Percentiles rank a stretch among this genome's conserved stretches.
Conservation (phyloP, 2,888 invertebrate species). For the Tenthredo notha region DNA sequence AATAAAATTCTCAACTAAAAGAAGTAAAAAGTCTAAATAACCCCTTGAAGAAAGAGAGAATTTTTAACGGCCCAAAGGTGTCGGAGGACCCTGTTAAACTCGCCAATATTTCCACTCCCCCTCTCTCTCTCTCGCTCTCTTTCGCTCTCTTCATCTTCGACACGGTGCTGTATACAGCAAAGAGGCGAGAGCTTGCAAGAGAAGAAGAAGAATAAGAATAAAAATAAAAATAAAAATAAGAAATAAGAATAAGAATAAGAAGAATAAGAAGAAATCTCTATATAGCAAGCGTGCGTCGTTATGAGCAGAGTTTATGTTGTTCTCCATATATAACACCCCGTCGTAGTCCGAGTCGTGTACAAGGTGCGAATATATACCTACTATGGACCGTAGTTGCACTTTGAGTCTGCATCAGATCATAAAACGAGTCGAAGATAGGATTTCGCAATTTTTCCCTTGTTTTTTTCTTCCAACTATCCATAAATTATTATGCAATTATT, state of each 20-base stretch:
- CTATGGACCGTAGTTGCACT: neutral
- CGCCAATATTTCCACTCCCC: conserved; percentile 33
- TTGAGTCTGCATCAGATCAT: neutral
- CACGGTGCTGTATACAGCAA: conserved; percentile 3
- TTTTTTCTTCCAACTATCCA: too few relatives aligned
- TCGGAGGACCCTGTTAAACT: conserved; percentile 58
- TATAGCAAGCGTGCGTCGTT: conserved; percentile 71
- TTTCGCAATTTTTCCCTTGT: too few relatives aligned
- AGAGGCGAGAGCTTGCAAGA: neutral
- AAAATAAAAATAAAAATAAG: neutral
- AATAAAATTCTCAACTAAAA: conserved; percentile 60
- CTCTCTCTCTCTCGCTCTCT: conserved; percentile 51
- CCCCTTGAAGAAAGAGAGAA: conserved; percentile 13
- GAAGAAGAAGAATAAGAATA: neutral
- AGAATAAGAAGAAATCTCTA: conserved; percentile 65
- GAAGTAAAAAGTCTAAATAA: conserved; percentile 36
- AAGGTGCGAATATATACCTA: neutral
- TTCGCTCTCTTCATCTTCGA: conserved; percentile 43
- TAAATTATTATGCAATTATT: too few relatives aligned
- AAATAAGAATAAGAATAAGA: neutral
- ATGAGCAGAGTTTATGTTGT: conserved; percentile 70
- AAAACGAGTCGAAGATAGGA: neutral
- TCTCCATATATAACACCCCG: conserved; percentile 49
- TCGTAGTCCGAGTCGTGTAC: neutral
- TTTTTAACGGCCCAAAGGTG: conserved; percentile 38